These are phyloP conservation scores for Pelvicachromis taeniatus DNA, from an alignment of 2,113 vertebrate genomes.

Conservation along the genomic window DNA sequence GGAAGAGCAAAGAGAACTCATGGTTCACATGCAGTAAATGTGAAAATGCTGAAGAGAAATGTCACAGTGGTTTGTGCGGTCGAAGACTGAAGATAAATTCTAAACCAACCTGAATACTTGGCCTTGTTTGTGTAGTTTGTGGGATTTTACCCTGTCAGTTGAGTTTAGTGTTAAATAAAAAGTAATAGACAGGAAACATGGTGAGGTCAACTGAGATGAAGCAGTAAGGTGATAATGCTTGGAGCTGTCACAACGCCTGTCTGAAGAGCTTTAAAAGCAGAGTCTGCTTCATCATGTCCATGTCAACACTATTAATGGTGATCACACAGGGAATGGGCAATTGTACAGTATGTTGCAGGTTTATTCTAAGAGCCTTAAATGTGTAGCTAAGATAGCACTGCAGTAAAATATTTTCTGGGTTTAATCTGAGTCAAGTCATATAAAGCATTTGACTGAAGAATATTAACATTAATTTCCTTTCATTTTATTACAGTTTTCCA, in stretches of 20 bases:
- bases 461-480: background rate
- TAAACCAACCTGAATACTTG: background rate
- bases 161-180: background rate
- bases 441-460: background rate
- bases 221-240: background rate
- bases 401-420: background rate
- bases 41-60: background rate
- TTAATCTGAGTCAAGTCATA: background rate
- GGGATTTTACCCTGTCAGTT: background rate
- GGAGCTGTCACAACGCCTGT: background rate
- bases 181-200: background rate
- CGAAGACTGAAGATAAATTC: background rate
- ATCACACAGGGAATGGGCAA: background rate
- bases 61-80: background rate
- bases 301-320: background rate
- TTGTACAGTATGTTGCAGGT: background rate
- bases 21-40: conserved; percentile 5
- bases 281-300: background rate
- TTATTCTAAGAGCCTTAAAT: background rate
- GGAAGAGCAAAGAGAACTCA: conserved; percentile 2
- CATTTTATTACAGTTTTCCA: background rate
- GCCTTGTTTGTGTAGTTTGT: background rate
- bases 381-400: background rate
- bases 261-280: background rate
- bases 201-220: background rate